Percentiles rank a stretch among this genome's conserved stretches.
These are phyloP conservation scores for Casuarius casuarius DNA, from an alignment of 2,113 vertebrate genomes.

Conservation along the genomic window DNA sequence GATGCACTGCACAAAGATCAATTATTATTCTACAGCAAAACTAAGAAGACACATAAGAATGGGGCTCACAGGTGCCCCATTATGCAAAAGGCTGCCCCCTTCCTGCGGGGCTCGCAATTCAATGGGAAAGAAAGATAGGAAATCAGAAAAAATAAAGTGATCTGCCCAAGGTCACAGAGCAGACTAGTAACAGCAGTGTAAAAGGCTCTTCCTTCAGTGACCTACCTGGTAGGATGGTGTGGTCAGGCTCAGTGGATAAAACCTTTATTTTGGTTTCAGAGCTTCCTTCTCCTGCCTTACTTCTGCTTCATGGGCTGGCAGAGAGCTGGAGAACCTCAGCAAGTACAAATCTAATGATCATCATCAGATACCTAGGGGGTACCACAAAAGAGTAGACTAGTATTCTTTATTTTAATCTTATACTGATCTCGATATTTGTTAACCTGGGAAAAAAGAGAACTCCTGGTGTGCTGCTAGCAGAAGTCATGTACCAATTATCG, in stretches of 20 bases:
- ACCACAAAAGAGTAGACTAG: background rate
- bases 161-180: background rate
- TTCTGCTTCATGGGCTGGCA: background rate
- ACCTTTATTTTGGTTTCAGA: background rate
- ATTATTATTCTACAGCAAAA: background rate
- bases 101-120: background rate
- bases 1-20: background rate
- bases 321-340: background rate
- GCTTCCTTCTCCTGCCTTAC: background rate
- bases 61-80: background rate
- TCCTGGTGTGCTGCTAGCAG: background rate
- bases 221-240: background rate
- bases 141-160: background rate
- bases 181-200: background rate
- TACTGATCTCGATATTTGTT: constrained; percentile 8
- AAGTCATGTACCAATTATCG: background rate
- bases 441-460: background rate
- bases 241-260: background rate
- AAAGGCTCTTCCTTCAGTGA: background rate
- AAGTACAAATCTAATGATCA: background rate
- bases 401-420: background rate
- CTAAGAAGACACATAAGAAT: background rate
- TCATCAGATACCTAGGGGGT: background rate
- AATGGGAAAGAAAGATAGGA: background rate
- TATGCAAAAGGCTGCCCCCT: background rate